Evolutionary conservation across 1,140 invertebrate species (phyloP).

Genomic region (Stenopsyche tienmushanensis): DNA sequence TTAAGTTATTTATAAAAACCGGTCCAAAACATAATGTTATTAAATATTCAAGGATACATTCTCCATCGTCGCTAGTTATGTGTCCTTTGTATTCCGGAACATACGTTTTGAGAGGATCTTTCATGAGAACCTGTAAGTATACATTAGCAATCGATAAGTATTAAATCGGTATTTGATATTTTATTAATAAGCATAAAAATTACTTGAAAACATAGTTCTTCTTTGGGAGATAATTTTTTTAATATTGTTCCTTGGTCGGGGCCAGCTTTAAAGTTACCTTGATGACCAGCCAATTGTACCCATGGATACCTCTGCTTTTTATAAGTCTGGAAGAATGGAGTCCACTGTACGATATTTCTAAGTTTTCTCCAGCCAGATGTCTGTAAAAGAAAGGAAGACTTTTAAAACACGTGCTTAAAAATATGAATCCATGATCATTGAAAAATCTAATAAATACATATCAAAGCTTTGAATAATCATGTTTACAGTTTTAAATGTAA

Average conservation of each 20-base stretch:
- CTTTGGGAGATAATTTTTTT: conserved; percentile 88
- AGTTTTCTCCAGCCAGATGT: conserved; percentile 91
- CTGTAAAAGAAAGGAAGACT: too few species aligned
- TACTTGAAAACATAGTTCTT: conserved; percentile 81
- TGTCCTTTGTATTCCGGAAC: conserved; percentile 90
- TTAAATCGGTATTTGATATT: background rate
- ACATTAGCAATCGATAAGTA: background rate
- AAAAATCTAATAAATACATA: too few species aligned
- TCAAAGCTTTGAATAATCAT: too few species aligned
- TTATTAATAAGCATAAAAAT: conserved; percentile 9
- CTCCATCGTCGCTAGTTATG: conserved; percentile 74
- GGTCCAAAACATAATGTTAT: too few species aligned
- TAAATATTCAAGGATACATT: conserved; percentile 73
- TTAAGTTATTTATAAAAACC: too few species aligned
- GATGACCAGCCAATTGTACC: conserved; percentile 92
- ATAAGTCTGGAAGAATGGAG: conserved; percentile 94
- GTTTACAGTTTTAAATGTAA: too few species aligned
- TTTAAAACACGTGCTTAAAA: too few species aligned
- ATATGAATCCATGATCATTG: too few species aligned
- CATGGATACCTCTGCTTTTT: conserved; percentile 94
- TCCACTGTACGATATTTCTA: conserved; percentile 91
- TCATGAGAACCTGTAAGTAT: conserved; percentile 75
- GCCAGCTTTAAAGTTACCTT: conserved; percentile 92
- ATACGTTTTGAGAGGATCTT: conserved; percentile 81
- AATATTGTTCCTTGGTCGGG: conserved; percentile 89